phyloP scores from a whole-genome alignment of 2,797 vertebrate species.

The Cossypha dichroa region DNA sequence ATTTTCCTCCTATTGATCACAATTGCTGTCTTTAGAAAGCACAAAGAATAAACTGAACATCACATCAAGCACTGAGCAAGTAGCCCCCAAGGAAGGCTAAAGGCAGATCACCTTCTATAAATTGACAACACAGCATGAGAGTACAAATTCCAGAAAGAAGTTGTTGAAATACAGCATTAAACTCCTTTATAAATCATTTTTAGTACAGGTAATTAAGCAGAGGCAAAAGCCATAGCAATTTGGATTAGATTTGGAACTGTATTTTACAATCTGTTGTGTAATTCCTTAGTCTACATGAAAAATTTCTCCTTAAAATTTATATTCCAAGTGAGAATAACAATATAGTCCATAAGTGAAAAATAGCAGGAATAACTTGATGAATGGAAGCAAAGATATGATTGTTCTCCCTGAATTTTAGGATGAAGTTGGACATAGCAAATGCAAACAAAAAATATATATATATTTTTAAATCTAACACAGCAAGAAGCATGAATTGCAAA shows the following conservation, averaged over 20 bases:
- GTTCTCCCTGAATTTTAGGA: not conserved
- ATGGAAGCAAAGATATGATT: not conserved
- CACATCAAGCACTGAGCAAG: not conserved
- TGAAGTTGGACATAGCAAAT: not conserved
- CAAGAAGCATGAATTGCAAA: not conserved
- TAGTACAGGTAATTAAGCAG: conserved; percentile 35
- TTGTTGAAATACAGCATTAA: not conserved
- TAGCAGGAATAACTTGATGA: not conserved
- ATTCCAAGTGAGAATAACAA: conserved; percentile 23
- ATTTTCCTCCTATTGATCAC: not conserved
- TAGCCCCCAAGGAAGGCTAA: not conserved
- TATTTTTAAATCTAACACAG: not conserved
- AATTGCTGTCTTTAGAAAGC: not conserved
- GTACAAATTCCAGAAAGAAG: conserved; percentile 12
- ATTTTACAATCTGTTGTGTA: conserved; percentile 15
- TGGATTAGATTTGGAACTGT: conserved; percentile 1
- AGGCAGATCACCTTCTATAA: not conserved
- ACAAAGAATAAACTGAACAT: not conserved
- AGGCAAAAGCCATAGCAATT: not conserved
- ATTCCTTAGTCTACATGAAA: not conserved
- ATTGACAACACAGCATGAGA: not conserved
- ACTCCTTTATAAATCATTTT: conserved; percentile 39
- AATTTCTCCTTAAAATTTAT: conserved; percentile 7
- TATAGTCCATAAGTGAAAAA: not conserved
- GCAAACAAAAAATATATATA: rapidly evolving